A percentile compares a stretch with the other conserved stretches of the same genome.
phyloP scores from a whole-genome alignment of 2,888 invertebrate genomes.

The Leptinotarsa peninsularis region DNA sequence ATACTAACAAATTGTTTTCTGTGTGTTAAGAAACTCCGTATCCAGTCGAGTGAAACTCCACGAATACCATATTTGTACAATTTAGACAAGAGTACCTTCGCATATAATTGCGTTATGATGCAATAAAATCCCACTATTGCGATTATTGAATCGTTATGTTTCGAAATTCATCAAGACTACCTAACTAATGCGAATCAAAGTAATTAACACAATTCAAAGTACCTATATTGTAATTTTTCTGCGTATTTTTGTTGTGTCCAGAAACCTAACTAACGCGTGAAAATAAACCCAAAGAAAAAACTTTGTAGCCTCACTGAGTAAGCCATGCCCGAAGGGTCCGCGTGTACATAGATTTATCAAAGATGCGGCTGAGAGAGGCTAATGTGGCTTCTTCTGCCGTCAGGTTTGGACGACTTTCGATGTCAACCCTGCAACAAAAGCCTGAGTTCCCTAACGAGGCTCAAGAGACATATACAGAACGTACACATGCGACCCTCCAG shows the following conservation, averaged over 20 bases:
- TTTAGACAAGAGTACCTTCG: too few relatives aligned
- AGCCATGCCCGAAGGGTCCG: conserved; percentile 28
- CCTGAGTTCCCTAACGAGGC: conserved; percentile 86
- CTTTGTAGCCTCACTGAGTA: conserved; percentile 9
- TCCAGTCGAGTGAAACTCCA: too few relatives aligned
- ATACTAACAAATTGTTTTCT: too few relatives aligned
- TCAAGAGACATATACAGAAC: conserved; percentile 92
- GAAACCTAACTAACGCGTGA: conserved; percentile 5
- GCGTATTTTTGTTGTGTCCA: conserved; percentile 3
- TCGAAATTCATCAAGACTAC: too few relatives aligned
- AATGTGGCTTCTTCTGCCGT: conserved; percentile 68
- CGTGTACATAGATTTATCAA: conserved; percentile 44
- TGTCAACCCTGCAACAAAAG: conserved; percentile 94
- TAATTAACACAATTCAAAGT: too few relatives aligned
- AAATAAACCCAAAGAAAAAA: background rate
- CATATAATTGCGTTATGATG: too few relatives aligned
- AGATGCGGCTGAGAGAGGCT: conserved; percentile 54
- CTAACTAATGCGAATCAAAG: too few relatives aligned
- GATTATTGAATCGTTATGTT: too few relatives aligned
- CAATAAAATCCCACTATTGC: too few relatives aligned
- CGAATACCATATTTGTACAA: too few relatives aligned
- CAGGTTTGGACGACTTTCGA: conserved; percentile 88
- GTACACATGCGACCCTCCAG: conserved; percentile 91
- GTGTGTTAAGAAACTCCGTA: too few relatives aligned
- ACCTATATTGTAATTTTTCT: background rate